Evolutionary conservation across 2,888 invertebrate species (phyloP).

Genomic region (Xestobium rufovillosum): DNA sequence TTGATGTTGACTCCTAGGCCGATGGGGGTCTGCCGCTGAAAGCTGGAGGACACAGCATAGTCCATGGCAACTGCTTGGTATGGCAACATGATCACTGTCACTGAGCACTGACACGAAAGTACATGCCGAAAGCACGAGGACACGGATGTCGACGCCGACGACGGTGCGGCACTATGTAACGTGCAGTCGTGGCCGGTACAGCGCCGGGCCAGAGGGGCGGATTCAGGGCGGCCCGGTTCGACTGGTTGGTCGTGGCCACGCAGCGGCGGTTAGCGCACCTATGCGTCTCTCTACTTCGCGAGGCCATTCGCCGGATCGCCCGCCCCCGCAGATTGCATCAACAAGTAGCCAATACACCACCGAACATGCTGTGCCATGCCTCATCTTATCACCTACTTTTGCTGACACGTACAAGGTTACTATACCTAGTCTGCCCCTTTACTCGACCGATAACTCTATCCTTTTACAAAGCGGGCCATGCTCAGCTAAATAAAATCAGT

Average conservation of each 20-base stretch:
- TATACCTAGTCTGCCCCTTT: conserved; percentile 1
- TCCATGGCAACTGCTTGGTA: conserved; percentile 86
- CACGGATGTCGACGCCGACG: conserved; percentile 1
- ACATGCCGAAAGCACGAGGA: no score
- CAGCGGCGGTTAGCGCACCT: conserved; percentile 35
- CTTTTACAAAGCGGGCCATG: no score
- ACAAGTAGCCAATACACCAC: conserved; percentile 45
- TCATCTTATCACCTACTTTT: conserved; percentile 33
- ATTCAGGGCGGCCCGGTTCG: conserved; percentile 28
- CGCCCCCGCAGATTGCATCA: conserved; percentile 40
- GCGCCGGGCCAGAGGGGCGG: conserved; percentile 33
- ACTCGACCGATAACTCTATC: no score
- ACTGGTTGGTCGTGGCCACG: conserved; percentile 42
- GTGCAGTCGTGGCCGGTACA: conserved; percentile 22
- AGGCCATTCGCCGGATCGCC: conserved; percentile 36
- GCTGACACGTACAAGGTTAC: conserved; percentile 20
- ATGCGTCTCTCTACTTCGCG: conserved; percentile 32
- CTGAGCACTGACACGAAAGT: conserved; percentile 12
- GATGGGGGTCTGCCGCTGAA: conserved; percentile 36
- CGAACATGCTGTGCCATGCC: conserved; percentile 26
- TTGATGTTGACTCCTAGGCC: conserved; percentile 53
- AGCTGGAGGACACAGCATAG: conserved; percentile 55
- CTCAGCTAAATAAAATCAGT: no score
- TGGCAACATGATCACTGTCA: conserved; percentile 59
- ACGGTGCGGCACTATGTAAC: conserved; percentile 15